Evolutionary conservation across 2,888 invertebrate genomes (phyloP).

Genomic region (Eubasilissa splendida): DNA sequence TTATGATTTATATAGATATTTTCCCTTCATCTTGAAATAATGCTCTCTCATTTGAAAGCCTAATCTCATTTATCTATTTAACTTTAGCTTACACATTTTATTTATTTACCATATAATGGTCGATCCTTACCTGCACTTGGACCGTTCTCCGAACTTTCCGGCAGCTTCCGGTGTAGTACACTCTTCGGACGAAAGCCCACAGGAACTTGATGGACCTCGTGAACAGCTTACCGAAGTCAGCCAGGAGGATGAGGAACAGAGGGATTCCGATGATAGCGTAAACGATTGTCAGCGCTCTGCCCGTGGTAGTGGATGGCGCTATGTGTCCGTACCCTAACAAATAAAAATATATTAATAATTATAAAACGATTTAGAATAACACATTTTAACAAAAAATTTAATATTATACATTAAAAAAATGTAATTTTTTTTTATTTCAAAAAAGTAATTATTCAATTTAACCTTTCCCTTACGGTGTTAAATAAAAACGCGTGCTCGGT

Average conservation of each 20-base stretch:
- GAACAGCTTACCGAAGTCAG: constrained; percentile 95
- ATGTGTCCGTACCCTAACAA: constrained; percentile 95
- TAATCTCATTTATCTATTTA: no score
- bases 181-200: constrained; percentile 87
- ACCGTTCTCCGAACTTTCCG: constrained; percentile 82
- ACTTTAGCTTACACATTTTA: no score
- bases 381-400: no score
- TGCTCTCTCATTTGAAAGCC: no score
- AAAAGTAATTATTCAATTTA: no score
- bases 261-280: constrained; percentile 98
- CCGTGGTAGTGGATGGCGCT: constrained; percentile 89
- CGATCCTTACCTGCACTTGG: constrained; percentile 77
- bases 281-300: constrained; percentile 89
- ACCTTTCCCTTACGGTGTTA: no score
- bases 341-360: background rate
- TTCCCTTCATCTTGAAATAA: no score
- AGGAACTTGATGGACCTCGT: constrained; percentile 92
- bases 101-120: no score
- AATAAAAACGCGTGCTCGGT: no score
- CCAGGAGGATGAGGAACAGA: constrained; percentile 92
- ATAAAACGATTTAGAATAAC: background rate
- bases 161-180: constrained; percentile 91
- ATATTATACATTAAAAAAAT: no score
- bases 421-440: no score
- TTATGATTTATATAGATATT: no score